Conservation (phyloP, 2,888 invertebrate genomes). For the Sarcophaga caerulescens region DNA sequence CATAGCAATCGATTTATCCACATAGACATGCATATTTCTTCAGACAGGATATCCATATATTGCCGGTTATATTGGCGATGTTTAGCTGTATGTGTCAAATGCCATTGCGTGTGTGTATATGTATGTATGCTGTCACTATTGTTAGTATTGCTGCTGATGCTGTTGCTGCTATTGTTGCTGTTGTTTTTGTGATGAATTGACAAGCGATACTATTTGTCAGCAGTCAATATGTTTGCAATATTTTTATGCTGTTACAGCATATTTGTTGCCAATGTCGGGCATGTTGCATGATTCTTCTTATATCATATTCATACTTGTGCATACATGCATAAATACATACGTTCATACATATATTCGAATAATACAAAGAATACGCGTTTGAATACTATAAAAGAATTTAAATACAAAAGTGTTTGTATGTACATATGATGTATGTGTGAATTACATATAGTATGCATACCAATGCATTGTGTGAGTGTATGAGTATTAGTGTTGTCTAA, state of each 20-base stretch:
- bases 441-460: constrained; percentile 7
- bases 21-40: constrained; percentile 57
- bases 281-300: constrained; percentile 53
- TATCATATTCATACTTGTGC: constrained; percentile 19
- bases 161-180: constrained; percentile 71
- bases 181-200: constrained; percentile 80
- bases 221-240: constrained; percentile 80
- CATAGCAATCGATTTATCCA: constrained; percentile 54
- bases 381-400: background rate
- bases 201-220: constrained; percentile 81
- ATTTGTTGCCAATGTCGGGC: constrained; percentile 67
- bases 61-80: constrained; percentile 21
- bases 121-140: constrained; percentile 41
- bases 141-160: constrained; percentile 64
- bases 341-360: constrained; percentile 10
- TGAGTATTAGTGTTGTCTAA: constrained; percentile 62
- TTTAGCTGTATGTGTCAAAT: background rate
- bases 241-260: constrained; percentile 72
- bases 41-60: constrained; percentile 46
- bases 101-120: constrained; percentile 35
- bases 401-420: background rate
- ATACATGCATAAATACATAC: background rate
- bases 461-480: constrained; percentile 32
- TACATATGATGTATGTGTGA: background rate
- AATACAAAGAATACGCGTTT: too few relatives aligned